Evolutionary conservation across 2,888 invertebrate genomes (phyloP), one percentile per base, ranked within the genome.

Genomic region (Bellardia pandia): DNA sequence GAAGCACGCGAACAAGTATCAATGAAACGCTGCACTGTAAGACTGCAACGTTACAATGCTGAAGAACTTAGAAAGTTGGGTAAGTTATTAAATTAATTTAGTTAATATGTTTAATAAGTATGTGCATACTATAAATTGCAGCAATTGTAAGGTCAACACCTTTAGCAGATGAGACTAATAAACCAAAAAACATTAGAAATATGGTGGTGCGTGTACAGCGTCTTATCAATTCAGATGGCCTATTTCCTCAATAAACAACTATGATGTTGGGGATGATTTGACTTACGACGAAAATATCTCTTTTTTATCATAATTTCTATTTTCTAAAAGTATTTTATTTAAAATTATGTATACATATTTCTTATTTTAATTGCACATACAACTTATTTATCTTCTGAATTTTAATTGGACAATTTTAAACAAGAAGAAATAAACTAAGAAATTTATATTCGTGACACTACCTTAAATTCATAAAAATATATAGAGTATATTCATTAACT

Each of bases 121-220:
- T 9, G 13, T 45, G 13, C 4, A 13, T 11, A 2, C 13, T 45
- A 0, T 45, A 37, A 37, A 9, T 75, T 85, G 3, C 64, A 87
- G 87, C 87, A 40, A 78, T 74, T 33, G 48, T 82, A 11, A 40
- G 60, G 6, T 53, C 78, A 11, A 71, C 85, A 33, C 74, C 87
- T 11, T 64, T 85, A 56, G 37, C 42, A 45, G 85, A 87, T 62
- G 85, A 87, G 14, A 69, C 77, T 33, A 84, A 77, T 42, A 85
- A 85, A 45, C 85, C 87, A 23, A 85, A 81, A 78, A 87, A 71
- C 56, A 71, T 85, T 13, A 69, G 85, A 51, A 85, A 85, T 66
- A 87, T 87, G 87, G 87, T 87, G 9, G 87, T 87, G 9, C 87
- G 87, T 60, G 78, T 87, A 30, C 77, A 74, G 6, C 87, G 87